Percentiles rank a stretch among this genome's conserved stretches.
Conservation (phyloP, 2,797 vertebrate species). For the Eospalax fontanierii region DNA sequence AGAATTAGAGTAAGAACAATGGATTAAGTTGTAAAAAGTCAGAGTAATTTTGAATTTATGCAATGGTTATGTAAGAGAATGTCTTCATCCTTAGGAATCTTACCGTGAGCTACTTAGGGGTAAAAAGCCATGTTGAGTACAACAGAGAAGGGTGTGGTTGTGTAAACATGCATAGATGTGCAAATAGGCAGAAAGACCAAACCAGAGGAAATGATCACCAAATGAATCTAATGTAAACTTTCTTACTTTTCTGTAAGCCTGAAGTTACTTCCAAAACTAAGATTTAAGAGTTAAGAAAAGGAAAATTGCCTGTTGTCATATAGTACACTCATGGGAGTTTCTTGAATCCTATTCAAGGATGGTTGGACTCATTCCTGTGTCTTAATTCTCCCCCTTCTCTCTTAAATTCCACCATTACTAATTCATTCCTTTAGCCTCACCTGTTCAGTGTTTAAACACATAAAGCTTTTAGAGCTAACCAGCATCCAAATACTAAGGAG, state of each 20-base stretch:
- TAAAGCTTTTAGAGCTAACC: not conserved
- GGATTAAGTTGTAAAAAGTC: not conserved
- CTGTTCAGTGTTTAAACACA: not conserved
- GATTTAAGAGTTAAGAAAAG: not conserved
- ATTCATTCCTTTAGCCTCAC: not conserved
- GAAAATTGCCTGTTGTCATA: not conserved
- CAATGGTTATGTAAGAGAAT: not conserved
- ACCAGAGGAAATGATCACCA: not conserved
- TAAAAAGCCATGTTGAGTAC: not conserved
- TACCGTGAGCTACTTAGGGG: not conserved
- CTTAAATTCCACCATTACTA: not conserved
- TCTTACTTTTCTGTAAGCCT: not conserved
- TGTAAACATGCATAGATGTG: accelerated
- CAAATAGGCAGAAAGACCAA: not conserved
- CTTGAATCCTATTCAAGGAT: not conserved
- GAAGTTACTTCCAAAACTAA: not conserved
- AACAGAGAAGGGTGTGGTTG: not conserved
- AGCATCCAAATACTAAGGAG: not conserved
- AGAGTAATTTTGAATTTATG: not conserved
- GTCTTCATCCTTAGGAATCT: not conserved
- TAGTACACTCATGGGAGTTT: not conserved
- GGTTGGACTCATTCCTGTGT: too few species aligned
- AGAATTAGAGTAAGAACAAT: not conserved
- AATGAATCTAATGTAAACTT: not conserved
- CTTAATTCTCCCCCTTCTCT: not conserved